Evolutionary conservation across 1,140 invertebrate genomes (phyloP).

Genomic region (Zophobas atratus): DNA sequence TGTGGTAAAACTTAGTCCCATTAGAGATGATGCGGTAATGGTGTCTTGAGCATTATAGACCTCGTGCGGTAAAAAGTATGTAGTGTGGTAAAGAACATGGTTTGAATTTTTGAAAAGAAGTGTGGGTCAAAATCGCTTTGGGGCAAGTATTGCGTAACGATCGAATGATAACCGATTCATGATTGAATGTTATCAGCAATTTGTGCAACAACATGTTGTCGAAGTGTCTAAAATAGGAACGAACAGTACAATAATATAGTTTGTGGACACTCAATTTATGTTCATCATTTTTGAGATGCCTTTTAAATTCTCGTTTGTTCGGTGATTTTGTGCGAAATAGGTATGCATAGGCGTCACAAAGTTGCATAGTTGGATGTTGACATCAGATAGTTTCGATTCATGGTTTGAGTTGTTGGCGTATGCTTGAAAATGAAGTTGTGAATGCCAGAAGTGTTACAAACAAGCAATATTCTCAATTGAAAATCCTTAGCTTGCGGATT

Average conservation of each 20-base stretch:
- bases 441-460: slow-evolving; percentile 18
- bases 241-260: slow-evolving; percentile 6
- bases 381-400: neutral
- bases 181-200: too few relatives aligned
- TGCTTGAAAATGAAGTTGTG: neutral
- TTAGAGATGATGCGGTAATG: too few relatives aligned
- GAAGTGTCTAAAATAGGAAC: neutral
- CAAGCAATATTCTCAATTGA: slow-evolving; percentile 14
- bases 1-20: too few relatives aligned
- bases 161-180: too few relatives aligned
- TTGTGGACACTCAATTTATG: slow-evolving; percentile 9
- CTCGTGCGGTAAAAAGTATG: too few relatives aligned
- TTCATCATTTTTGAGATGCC: slow-evolving; percentile 31
- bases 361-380: neutral
- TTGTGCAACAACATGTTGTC: too few relatives aligned
- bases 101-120: too few relatives aligned
- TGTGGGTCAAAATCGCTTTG: too few relatives aligned
- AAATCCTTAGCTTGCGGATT: neutral
- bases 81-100: too few relatives aligned
- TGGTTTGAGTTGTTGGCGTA: neutral
- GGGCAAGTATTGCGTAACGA: too few relatives aligned
- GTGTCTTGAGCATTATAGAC: too few relatives aligned
- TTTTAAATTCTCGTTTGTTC: slow-evolving; percentile 34
- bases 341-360: neutral
- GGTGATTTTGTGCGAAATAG: slow-evolving; percentile 13